phyloP scores from a whole-genome alignment of 2,797 vertebrate genomes.

The Dallia pectoralis region DNA sequence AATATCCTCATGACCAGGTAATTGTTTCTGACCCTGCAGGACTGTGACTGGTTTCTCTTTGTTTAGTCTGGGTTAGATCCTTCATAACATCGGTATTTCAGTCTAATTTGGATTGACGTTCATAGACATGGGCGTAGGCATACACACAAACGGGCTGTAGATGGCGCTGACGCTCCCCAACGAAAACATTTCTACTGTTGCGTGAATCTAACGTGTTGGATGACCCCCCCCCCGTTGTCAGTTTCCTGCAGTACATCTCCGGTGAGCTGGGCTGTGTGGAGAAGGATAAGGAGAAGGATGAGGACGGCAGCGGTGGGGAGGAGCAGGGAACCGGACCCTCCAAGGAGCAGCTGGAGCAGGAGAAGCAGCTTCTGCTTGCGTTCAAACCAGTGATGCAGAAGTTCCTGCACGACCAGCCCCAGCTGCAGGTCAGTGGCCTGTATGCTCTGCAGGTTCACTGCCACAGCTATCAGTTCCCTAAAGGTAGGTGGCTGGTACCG shows the following conservation, averaged over 20 bases:
- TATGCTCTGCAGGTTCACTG: slow-evolving; percentile 98
- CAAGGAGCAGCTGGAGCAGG: slow-evolving; percentile 94
- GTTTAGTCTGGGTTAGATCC: not conserved
- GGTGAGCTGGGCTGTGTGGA: slow-evolving; percentile 84
- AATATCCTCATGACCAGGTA: slow-evolving; percentile 99
- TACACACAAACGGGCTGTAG: not conserved
- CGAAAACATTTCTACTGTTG: no score
- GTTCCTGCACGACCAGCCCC: slow-evolving; percentile 96
- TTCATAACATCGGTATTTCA: not conserved
- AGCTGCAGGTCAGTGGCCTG: slow-evolving; percentile 97
- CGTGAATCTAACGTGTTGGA: no score
- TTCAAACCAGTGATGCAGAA: slow-evolving; percentile 99
- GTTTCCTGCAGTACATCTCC: slow-evolving; percentile 97
- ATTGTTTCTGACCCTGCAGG: slow-evolving; percentile 13
- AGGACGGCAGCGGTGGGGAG: slow-evolving; percentile 50
- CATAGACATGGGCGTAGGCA: not conserved
- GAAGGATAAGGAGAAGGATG: not conserved
- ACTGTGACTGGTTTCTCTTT: not conserved
- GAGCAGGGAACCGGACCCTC: slow-evolving; percentile 89
- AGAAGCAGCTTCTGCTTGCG: slow-evolving; percentile 92
- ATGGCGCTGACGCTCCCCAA: no score
- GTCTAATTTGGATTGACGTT: not conserved
- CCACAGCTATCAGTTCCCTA: slow-evolving; percentile 88
- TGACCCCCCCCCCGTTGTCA: slow-evolving; percentile 45
- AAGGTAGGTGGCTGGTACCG: slow-evolving; percentile 75